phyloP scores from a whole-genome alignment of 2,113 vertebrate genomes.

The Smithornis capensis region DNA sequence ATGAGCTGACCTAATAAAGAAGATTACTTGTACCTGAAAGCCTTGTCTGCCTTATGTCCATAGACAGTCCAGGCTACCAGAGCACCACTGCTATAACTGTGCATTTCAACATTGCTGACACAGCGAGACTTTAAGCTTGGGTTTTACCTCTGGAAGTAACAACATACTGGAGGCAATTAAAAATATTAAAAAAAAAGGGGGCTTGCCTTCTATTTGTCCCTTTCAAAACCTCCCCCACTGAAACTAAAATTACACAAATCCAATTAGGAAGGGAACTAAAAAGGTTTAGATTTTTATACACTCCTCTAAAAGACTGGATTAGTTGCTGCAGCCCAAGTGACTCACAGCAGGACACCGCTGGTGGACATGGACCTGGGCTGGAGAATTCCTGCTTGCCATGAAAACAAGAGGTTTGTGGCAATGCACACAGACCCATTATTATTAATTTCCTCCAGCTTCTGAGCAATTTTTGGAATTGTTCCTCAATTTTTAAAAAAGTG shows the following conservation, averaged over 20 bases:
- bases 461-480: constrained; percentile 1
- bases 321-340: neutral
- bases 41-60: neutral
- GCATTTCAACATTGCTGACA: constrained; percentile 10
- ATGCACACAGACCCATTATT: neutral
- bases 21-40: constrained; percentile 18
- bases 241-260: constrained; percentile 24
- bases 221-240: neutral
- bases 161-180: neutral
- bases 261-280: neutral
- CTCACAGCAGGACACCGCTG: rapidly evolving
- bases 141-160: constrained; percentile 32
- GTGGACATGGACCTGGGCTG: neutral
- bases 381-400: neutral
- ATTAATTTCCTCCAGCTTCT: constrained; percentile 41
- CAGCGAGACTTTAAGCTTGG: neutral
- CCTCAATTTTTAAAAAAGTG: neutral
- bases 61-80: neutral
- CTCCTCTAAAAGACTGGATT: constrained; percentile 2
- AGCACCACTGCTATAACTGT: neutral
- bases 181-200: neutral
- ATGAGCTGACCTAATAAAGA: neutral
- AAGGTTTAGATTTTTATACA: neutral
- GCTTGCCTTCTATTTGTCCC: neutral
- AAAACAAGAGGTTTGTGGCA: neutral